These are phyloP conservation scores for Muscina levida DNA, from an alignment of 2,888 invertebrate species.

Conservation along the genomic window DNA sequence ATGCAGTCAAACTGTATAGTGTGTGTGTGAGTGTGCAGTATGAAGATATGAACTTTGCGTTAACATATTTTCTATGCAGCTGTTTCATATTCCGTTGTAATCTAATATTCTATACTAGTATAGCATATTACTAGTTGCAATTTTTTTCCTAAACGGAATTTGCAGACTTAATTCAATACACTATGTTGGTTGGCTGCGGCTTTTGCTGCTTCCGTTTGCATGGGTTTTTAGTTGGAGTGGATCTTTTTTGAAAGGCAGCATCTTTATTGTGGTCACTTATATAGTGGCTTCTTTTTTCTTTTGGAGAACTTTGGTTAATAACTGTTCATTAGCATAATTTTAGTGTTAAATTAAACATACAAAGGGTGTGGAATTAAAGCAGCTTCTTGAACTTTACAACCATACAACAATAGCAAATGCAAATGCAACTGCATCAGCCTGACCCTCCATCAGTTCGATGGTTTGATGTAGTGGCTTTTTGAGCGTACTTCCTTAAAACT, in stretches of 20 bases:
- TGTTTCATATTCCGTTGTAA: too few relatives aligned
- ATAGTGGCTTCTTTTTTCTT: constrained; percentile 11
- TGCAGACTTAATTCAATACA: too few relatives aligned
- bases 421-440: constrained; percentile 6
- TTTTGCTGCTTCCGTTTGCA: too few relatives aligned
- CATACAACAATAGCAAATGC: not conserved
- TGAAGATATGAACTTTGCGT: too few relatives aligned
- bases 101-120: too few relatives aligned
- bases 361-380: constrained; percentile 58
- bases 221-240: too few relatives aligned
- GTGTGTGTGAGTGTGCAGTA: too few relatives aligned
- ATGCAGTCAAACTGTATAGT: not conserved
- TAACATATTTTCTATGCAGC: too few relatives aligned
- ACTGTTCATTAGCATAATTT: constrained; percentile 60
- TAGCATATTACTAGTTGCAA: too few relatives aligned
- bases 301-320: constrained; percentile 41
- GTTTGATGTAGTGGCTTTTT: not conserved
- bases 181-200: not conserved
- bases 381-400: not conserved
- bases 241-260: too few relatives aligned
- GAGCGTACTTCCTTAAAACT: constrained; percentile 23
- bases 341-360: constrained; percentile 61
- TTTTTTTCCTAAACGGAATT: not conserved
- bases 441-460: not conserved
- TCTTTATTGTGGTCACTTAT: not conserved